Base-by-base conservation (phyloP, 2,888 invertebrate species). In the Hyppa rectilinea region DNA sequence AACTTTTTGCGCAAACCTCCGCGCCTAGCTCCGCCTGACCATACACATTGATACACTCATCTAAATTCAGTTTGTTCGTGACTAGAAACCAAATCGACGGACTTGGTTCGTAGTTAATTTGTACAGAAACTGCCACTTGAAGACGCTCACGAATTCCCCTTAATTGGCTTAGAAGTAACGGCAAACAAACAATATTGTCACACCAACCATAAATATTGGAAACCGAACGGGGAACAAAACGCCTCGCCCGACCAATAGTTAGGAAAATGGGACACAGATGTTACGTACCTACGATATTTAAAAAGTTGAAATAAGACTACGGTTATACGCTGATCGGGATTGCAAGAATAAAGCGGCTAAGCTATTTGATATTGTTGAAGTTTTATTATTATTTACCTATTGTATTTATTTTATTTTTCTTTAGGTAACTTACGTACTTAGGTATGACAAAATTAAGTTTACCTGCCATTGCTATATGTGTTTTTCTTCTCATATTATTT, bases 11-110 rank as follows among this genome's bases (percentile, higher is more conserved):
- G 74, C 72, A 82, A 82, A 79, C 83, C 84, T 84, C 84, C 87
- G 76, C 82, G 81, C 82, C 78, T n/a, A 62, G 55, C 80, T 71
- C 80, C 82, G 84, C 78, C 88, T 87, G 88, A 87, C 88, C 88
- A 88, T 91, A 91, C 87, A 91, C 89, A 91, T 91, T 92, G 93
- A 93, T 93, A 93, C 89, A 91, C 90, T 91, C 92, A 93, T 93
- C 93, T 92, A 91, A 92, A 94, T 93, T 93, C 93, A 89, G 91
- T 88, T 89, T 85, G 89, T 87, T 88, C 94, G 94, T 94, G 94
- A 93, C 92, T 88, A 70, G 93, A 91, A 92, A 85, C 78, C 82
- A 85, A 87, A 92, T 90, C 84, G 85, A 79, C 81, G 86, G 88
- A 87, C 89, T 90, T 89, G 80, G 85, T 82, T 87, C 88, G 85